A percentile compares a stretch with the other conserved stretches of the same genome.
phyloP scores from a whole-genome alignment of 64 coral and sea anemone species.

The Astreopora myriophthalma region DNA sequence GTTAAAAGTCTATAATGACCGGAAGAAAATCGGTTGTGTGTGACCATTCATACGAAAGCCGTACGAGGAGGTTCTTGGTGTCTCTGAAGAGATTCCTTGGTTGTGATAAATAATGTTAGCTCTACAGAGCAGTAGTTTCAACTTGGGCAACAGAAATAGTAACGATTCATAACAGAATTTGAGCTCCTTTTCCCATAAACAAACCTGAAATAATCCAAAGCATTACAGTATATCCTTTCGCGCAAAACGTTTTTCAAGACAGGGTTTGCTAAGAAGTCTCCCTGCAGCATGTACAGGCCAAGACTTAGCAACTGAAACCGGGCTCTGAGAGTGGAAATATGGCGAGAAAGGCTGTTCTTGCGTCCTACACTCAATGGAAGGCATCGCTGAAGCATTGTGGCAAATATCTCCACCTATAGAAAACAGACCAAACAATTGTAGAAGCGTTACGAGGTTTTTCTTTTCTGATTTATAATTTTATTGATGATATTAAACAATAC shows the following conservation, averaged over 20 bases:
- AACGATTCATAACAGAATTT: no score
- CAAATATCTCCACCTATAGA: slow-evolving; percentile 85
- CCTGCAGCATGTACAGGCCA: slow-evolving; percentile 88
- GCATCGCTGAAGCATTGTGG: slow-evolving; percentile 81
- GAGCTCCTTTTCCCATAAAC: background rate
- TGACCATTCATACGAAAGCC: background rate
- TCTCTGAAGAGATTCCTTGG: no score
- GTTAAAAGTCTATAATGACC: no score
- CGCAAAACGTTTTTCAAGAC: slow-evolving; percentile 92
- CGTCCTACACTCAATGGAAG: slow-evolving; percentile 70
- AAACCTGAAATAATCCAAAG: slow-evolving; percentile 96
- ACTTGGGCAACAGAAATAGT: no score
- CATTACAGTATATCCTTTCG: slow-evolving; percentile 92
- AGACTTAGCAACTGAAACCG: slow-evolving; percentile 85
- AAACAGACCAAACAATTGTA: background rate
- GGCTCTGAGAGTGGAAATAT: slow-evolving; percentile 76
- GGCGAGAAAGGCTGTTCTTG: slow-evolving; percentile 79
- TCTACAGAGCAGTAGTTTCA: no score
- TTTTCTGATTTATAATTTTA: no score
- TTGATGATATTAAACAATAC: no score
- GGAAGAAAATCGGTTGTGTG: background rate
- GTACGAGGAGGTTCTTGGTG: no score
- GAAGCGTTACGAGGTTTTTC: no score
- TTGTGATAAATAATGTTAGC: no score
- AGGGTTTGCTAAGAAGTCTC: slow-evolving; percentile 80